phyloP scores from a whole-genome alignment of 2,888 invertebrate genomes.

The Linnaemya tessellans region DNA sequence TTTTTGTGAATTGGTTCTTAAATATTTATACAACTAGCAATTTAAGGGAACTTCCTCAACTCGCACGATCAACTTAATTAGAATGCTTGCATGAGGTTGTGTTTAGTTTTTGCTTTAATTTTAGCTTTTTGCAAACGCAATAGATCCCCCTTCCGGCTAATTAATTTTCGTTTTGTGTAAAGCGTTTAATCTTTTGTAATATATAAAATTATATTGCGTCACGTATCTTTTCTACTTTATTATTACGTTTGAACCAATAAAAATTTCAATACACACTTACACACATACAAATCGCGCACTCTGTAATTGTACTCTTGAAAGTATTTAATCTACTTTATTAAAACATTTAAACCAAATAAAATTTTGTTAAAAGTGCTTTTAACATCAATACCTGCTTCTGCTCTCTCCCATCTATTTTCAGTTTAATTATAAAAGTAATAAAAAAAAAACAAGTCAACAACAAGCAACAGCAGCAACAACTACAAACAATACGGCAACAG shows the following conservation, averaged over 20 bases:
- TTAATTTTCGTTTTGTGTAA: neutral
- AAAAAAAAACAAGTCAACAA: constrained; percentile 15
- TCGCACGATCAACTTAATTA: too few relatives aligned
- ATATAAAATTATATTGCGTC: too few relatives aligned
- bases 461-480: constrained; percentile 17
- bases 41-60: too few relatives aligned
- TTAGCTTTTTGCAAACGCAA: too few relatives aligned
- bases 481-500: constrained; percentile 33
- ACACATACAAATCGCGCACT: neutral
- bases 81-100: too few relatives aligned
- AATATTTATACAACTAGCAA: too few relatives aligned
- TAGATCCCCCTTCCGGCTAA: too few relatives aligned
- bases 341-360: constrained; percentile 29
- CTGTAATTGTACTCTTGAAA: neutral
- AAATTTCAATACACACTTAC: neutral
- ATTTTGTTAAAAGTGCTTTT: constrained; percentile 38
- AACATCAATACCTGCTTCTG: constrained; percentile 43
- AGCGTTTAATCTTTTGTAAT: neutral
- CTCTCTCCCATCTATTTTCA: constrained; percentile 53
- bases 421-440: constrained; percentile 36
- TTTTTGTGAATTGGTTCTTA: too few relatives aligned
- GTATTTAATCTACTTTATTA: constrained; percentile 31
- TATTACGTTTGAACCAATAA: too few relatives aligned
- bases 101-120: too few relatives aligned
- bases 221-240: too few relatives aligned